Base-by-base conservation (phyloP, 2,113 vertebrate species). In the Pterocles orientalis region DNA sequence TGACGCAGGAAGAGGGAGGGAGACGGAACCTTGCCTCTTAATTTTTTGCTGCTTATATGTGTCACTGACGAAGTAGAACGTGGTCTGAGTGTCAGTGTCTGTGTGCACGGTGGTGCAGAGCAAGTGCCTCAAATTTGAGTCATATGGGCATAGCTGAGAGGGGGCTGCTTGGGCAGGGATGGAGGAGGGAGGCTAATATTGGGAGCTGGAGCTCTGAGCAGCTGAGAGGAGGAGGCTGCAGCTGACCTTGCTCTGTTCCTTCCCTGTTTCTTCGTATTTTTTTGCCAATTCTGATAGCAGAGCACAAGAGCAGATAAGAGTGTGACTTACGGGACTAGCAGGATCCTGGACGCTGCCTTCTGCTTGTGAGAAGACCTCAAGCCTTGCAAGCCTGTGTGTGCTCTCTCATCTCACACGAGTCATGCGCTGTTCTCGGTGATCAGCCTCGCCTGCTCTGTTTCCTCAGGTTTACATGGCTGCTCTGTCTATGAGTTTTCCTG, bases 391-490 rank as follows among this genome's bases (percentile, higher is more conserved):
- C 47, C 76, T 91, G 45, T 81, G 92, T 56, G 15, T 76, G 28
- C 50, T 58, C 41, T 54, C 33, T 78, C 18, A 11, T 70, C 89
- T 88, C 66, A 56, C n/a, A 3, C 50, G 57, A 12, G 70, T 62
- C 39, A 10, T 61, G 8, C 24, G 43, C 64, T 76, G 36, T 75
- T 94, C 56, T 79, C 45, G 6, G 29, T 54, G 61, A 71, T 51
- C 48, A 81, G 48, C 73, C 84, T 68, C 79, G 41, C 82, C 53
- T 80, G 33, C 50, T 57, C 18, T 51, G 4, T 84, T 82, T 80
- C 43, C 39, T 56, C n/a, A 61, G 78, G 16, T 94, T 95, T 94
- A 39, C 80, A n/a, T 82, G 95, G 60, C 90, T 90, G 85, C 36
- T 90, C 41, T 78, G 19, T 39, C 53, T 80, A 39, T 45, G 45